Percentiles rank a stretch among this genome's conserved stretches.
These are phyloP conservation scores for Pipistrellus pygmaeus DNA, from an alignment of 2,797 vertebrate species.

Conservation along the genomic window DNA sequence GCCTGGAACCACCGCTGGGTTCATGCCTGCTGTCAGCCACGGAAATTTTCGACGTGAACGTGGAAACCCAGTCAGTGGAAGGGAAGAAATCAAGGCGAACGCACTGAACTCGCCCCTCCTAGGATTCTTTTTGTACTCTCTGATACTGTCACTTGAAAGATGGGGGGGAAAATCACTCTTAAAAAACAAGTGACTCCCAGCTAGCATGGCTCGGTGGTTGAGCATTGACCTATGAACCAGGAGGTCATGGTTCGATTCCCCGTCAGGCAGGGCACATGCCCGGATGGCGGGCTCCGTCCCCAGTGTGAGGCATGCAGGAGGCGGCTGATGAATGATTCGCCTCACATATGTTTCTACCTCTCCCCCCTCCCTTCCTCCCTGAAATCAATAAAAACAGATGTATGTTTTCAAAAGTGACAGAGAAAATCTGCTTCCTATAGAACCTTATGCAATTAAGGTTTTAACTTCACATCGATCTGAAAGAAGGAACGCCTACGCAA, in stretches of 20 bases:
- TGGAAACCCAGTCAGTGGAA: neutral
- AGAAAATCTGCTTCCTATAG: slow-evolving; percentile 44
- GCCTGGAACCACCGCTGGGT: neutral
- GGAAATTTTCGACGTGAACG: neutral
- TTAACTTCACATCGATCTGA: slow-evolving; percentile 51
- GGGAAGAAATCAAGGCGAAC: neutral
- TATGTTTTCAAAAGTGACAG: neutral
- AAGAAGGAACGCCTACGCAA: slow-evolving; percentile 51
- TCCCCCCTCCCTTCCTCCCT: too few relatives aligned
- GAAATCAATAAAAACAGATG: too few relatives aligned
- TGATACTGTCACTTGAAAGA: neutral
- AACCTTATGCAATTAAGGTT: slow-evolving; percentile 42
- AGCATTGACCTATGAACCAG: too few relatives aligned
- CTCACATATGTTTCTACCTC: too few relatives aligned
- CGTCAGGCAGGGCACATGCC: too few relatives aligned
- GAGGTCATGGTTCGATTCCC: too few relatives aligned
- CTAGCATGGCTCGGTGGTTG: too few relatives aligned
- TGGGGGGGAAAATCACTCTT: neutral
- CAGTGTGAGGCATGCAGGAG: too few relatives aligned
- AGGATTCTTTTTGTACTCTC: neutral
- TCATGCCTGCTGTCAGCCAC: neutral
- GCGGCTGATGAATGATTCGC: too few relatives aligned
- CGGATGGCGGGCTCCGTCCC: too few relatives aligned
- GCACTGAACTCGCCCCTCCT: neutral
- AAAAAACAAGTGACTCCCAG: neutral